phyloP scores from a whole-genome alignment of 1,140 invertebrate genomes.

The Oppia nitens region DNA sequence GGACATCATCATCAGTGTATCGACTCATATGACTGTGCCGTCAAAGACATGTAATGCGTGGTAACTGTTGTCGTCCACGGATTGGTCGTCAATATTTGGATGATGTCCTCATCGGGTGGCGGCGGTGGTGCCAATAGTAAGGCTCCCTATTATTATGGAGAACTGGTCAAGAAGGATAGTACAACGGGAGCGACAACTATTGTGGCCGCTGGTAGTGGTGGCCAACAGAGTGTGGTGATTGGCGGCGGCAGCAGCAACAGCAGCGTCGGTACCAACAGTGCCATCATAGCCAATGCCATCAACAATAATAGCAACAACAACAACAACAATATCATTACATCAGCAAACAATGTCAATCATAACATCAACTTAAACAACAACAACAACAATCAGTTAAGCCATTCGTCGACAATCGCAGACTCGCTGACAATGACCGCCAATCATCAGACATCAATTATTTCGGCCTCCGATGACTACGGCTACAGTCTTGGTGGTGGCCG shows the following conservation, averaged over 20 bases:
- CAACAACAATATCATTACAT: background rate
- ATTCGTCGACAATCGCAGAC: background rate
- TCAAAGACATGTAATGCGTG: no score
- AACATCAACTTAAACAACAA: background rate
- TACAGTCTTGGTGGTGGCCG: background rate
- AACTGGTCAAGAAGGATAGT: constrained; percentile 12
- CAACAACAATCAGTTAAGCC: no score
- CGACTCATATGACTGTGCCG: no score
- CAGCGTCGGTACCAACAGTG: background rate
- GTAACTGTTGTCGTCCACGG: no score
- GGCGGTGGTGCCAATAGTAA: background rate
- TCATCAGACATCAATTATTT: background rate
- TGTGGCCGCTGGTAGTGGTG: background rate
- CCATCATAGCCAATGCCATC: background rate
- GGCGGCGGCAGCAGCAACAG: background rate
- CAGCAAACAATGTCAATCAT: constrained; percentile 3
- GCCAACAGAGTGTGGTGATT: background rate
- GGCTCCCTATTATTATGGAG: constrained; percentile 11
- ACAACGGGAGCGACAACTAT: background rate
- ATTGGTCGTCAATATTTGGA: no score
- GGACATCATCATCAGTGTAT: no score
- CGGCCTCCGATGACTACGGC: background rate
- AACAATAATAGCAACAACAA: background rate
- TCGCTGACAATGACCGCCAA: background rate
- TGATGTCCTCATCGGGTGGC: no score